Conservation (phyloP, 1,140 invertebrate species). For the Nebria ingens region DNA sequence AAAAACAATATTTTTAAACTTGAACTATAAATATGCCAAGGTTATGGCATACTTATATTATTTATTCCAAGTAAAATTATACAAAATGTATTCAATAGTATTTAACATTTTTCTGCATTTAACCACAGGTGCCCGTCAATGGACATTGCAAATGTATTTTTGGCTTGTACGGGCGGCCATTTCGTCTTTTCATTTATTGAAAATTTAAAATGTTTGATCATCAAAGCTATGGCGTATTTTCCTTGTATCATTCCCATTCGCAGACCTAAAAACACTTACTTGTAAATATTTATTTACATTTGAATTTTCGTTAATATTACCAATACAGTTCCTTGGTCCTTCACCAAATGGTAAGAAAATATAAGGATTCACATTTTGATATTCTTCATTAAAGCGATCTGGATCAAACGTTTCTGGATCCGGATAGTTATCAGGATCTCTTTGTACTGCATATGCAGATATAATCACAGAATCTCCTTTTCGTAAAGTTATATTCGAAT, state of each 20-base stretch:
- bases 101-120: not conserved
- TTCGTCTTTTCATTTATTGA: not conserved
- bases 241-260: not conserved
- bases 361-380: slow-evolving; percentile 38
- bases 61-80: no score
- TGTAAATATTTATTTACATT: not conserved
- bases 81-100: no score
- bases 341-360: slow-evolving; percentile 60
- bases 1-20: no score
- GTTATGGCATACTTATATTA: no score
- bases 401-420: slow-evolving; percentile 46
- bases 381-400: slow-evolving; percentile 43
- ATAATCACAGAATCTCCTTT: slow-evolving; percentile 42
- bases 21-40: no score
- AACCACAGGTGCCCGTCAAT: not conserved
- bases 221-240: not conserved
- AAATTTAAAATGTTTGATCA: not conserved
- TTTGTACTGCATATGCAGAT: slow-evolving; percentile 42
- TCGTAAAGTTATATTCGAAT: slow-evolving; percentile 24
- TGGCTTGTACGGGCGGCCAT: not conserved
- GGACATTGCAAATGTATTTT: not conserved
- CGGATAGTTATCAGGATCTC: slow-evolving; percentile 38
- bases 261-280: not conserved
- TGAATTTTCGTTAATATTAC: slow-evolving; percentile 22
- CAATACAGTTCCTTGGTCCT: slow-evolving; percentile 54